Evolutionary conservation across 1,140 invertebrate species (phyloP).

Genomic region (Octopus sinensis): DNA sequence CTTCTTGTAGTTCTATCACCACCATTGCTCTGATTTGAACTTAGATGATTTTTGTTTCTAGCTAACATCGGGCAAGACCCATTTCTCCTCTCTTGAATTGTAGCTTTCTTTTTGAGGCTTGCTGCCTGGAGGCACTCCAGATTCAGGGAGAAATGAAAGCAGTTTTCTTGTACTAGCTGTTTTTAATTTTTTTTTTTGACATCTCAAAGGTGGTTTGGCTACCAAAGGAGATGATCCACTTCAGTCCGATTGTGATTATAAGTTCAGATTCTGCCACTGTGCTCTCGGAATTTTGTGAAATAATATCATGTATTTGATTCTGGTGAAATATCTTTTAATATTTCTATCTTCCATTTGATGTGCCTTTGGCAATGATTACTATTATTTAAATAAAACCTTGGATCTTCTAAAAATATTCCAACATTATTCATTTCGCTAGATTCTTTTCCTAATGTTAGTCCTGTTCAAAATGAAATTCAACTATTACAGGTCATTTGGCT

Average conservation of each 20-base stretch:
- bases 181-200: conserved; percentile 43
- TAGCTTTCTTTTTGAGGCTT: neutral
- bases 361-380: no score
- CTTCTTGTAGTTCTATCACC: conserved; percentile 14
- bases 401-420: no score
- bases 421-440: no score
- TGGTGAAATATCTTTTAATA: no score
- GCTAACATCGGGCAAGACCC: neutral
- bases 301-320: neutral
- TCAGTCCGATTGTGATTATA: neutral
- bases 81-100: neutral
- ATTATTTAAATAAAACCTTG: no score
- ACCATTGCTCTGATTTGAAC: conserved; percentile 14
- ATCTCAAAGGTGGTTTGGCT: conserved; percentile 25
- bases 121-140: conserved; percentile 32
- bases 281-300: no score
- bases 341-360: no score
- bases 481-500: no score
- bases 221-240: neutral
- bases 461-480: no score
- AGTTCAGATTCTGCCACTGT: no score
- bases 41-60: neutral
- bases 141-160: conserved; percentile 42
- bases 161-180: conserved; percentile 53
- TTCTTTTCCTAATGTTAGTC: no score